Evolutionary conservation across 2,888 invertebrate species (phyloP).

Genomic region (Acrobasis repandana): DNA sequence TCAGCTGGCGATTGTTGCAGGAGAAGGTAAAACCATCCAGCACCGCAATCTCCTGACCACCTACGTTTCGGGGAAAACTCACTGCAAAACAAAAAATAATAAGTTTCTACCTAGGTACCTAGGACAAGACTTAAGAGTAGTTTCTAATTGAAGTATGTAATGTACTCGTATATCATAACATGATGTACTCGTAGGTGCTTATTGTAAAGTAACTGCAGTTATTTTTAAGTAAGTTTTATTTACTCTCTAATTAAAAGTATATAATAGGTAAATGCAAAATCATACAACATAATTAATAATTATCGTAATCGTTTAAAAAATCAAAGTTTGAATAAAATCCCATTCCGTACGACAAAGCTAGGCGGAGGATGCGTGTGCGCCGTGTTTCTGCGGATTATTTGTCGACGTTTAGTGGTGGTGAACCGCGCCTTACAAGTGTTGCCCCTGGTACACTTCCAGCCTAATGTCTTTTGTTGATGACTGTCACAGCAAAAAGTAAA

Average conservation of each 20-base stretch:
- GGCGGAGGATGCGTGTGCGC: constrained; percentile 61
- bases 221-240: too few relatives aligned
- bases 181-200: too few relatives aligned
- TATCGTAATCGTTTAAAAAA: too few relatives aligned
- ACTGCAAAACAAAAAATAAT: not conserved
- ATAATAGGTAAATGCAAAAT: too few relatives aligned
- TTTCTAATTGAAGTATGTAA: too few relatives aligned
- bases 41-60: constrained; percentile 24
- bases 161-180: too few relatives aligned
- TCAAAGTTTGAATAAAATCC: not conserved
- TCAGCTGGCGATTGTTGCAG: constrained; percentile 18
- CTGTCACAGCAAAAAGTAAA: constrained; percentile 20
- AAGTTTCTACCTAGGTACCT: too few relatives aligned
- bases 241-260: too few relatives aligned
- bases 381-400: constrained; percentile 60
- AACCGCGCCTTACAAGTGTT: constrained; percentile 66
- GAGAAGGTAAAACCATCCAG: constrained; percentile 27
- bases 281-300: too few relatives aligned
- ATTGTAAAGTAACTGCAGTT: too few relatives aligned
- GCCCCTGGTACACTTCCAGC: constrained; percentile 34
- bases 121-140: too few relatives aligned
- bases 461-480: not conserved
- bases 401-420: constrained; percentile 51
- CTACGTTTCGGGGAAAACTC: not conserved
- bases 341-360: not conserved